Base-by-base conservation (phyloP, 2,888 invertebrate species). In the Hetaerina titia region DNA sequence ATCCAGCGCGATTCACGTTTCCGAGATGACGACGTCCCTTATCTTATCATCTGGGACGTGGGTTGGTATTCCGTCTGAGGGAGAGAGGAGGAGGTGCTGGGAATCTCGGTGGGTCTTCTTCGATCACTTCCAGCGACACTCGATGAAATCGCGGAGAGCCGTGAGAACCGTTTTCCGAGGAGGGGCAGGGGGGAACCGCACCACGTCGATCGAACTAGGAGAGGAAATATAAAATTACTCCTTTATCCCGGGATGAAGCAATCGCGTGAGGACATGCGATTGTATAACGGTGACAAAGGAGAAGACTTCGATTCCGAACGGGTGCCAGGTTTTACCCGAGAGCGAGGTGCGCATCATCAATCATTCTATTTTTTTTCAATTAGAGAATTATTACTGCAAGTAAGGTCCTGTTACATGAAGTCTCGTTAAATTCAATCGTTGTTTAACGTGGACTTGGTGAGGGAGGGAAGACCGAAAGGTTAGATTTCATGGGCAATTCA, bases 11-110 rank as follows among this genome's bases (percentile, higher is more conserved):
- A 8, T 81, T 81, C 25, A 81, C 25, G 6, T 9, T 31, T 81
- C 81, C 81, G 25, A 81, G 81, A 81, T 81, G 81, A 31, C 31
- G 81, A 81, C 31, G 81, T 81, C 31, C 31, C 81, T 81, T 81
- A 81, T 81, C 81, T 25, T 81, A 81, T 81, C 81, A 5, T 31
- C n/a, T 25, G 81, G 31, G 81, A 81, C 81, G 7, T 13, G 81
- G 13, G 22, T 81, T 45, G 45, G 45, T 45, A 45, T 45, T 45
- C 45, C 45, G 81, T 31, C 31, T n/a, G n/a, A 7, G 45, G 45
- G 45, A 45, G 45, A 45, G 74, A 25, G 19, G 1, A 13, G 31
- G 31, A 1, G 31, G 0, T 45, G 45, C 13, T 25, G 81, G 11
- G 81, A 81, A 81, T 11, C 31, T 31, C 81, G 2, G 31, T 13